These are phyloP conservation scores for Pan paniscus DNA, from an alignment of 2,113 vertebrate genomes.

Conservation along the genomic window DNA sequence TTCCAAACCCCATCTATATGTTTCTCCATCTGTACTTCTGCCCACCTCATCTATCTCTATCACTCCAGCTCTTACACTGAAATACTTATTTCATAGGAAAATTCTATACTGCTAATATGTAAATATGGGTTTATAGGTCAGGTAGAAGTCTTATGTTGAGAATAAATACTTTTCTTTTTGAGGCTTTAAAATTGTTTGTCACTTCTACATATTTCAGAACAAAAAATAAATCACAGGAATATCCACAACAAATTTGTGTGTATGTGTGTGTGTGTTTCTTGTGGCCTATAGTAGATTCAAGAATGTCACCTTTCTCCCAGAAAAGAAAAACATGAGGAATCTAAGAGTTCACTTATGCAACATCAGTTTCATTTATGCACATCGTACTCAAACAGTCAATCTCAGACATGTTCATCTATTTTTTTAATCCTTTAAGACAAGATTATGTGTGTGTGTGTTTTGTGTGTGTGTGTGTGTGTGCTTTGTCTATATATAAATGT, in stretches of 20 bases:
- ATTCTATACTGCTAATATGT: background rate
- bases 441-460: background rate
- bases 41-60: background rate
- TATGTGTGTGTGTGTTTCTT: background rate
- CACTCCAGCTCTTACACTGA: background rate
- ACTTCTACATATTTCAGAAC: background rate
- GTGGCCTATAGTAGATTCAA: background rate
- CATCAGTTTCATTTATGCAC: background rate
- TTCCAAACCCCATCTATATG: fast-evolving
- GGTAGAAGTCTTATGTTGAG: background rate
- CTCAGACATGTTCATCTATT: background rate
- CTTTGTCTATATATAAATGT: background rate
- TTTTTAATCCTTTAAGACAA: background rate
- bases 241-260: background rate
- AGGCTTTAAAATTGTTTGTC: background rate
- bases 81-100: background rate
- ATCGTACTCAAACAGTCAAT: background rate
- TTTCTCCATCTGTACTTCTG: background rate
- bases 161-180: background rate
- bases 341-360: background rate
- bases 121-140: background rate
- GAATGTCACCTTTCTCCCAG: background rate
- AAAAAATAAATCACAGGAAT: background rate
- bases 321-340: background rate
- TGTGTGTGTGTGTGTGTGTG: background rate